A percentile compares a stretch with the other conserved stretches of the same genome.
phyloP scores from a whole-genome alignment of 2,797 vertebrate genomes.

The Labeo calbasu region DNA sequence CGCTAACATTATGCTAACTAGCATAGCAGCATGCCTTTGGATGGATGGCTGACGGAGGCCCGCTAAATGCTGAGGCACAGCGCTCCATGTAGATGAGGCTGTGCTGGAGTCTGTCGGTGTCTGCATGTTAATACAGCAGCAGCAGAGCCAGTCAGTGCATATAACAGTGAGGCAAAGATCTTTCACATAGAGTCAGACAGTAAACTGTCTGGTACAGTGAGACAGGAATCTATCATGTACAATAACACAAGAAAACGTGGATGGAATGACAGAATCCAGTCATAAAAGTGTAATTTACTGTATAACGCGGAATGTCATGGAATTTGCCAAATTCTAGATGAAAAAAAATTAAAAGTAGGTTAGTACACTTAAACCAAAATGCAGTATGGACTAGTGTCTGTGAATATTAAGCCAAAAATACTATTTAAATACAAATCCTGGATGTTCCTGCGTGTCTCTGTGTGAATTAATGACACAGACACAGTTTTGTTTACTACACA shows the following conservation, averaged over 20 bases:
- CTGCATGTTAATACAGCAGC: constrained; percentile 28
- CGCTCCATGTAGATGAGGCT: constrained; percentile 57
- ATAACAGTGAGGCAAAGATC: neutral
- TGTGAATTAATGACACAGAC: too few species aligned
- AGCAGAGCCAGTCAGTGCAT: neutral
- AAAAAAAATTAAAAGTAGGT: too few species aligned
- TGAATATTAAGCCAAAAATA: too few species aligned
- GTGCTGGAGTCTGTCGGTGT: constrained; percentile 27
- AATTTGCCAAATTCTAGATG: too few species aligned
- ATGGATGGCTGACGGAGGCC: constrained; percentile 53
- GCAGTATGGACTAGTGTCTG: too few species aligned
- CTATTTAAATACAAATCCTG: too few species aligned
- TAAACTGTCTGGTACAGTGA: neutral
- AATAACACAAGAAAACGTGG: neutral
- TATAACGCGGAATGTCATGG: too few species aligned
- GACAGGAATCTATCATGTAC: neutral
- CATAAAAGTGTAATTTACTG: too few species aligned
- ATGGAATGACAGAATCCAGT: too few species aligned
- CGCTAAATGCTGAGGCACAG: constrained; percentile 31
- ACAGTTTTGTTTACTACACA: too few species aligned
- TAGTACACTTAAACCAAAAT: too few species aligned
- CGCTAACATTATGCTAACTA: constrained; percentile 61
- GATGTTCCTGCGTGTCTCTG: too few species aligned
- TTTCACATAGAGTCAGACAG: neutral
- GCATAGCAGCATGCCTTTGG: constrained; percentile 48